Evolutionary conservation across 2,113 vertebrate genomes (phyloP), one percentile per base, ranked within the genome.

Genomic region (Ceratotherium simum): DNA sequence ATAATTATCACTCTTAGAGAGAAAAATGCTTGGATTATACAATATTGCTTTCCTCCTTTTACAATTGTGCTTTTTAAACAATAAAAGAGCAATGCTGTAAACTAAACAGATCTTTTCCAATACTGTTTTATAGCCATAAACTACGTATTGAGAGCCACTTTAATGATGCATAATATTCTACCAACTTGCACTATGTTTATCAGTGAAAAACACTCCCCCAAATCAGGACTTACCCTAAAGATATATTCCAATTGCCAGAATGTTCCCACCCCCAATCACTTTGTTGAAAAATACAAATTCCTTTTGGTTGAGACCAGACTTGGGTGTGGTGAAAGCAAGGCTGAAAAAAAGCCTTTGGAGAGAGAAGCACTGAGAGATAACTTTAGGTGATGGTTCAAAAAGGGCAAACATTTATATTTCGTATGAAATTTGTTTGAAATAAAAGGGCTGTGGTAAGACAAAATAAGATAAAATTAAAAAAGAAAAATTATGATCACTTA

Each of bases 261-360:
- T 36, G 67, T 3, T 76, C 67, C n/a, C 33, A 84, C 21, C 16
- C 18, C 10, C 11, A 75, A 23, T 73, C 2, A 14, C 29, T 85
- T 58, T 69, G 36, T 33, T 95, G 20, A 70, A 91, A 83, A 95
- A 18, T 39, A 16, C 29, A 29, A 95, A 95, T 94, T 95, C 85
- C n/a, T 90, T 96, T 92, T 84, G 12, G 48, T 67, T 93, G 82
- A 96, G 33, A 86, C 4, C 31, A 93, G 51, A 73, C 33, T 27
- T 42, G 42, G 70, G 39, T 87, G 75, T 84, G 58, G 56, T 84
- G 16, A 91, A 93, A 75, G 3, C 12, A 11, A 96, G 18, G 31
- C 0, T 64, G 46, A 75, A n/a, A 39, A 82, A 88, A 58, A 27
- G 39, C 18, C 4, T 67, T 69, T 79, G 65, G 42, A 67, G 29